Conservation (phyloP, 2,888 invertebrate genomes). For the Dynastes maya region DNA sequence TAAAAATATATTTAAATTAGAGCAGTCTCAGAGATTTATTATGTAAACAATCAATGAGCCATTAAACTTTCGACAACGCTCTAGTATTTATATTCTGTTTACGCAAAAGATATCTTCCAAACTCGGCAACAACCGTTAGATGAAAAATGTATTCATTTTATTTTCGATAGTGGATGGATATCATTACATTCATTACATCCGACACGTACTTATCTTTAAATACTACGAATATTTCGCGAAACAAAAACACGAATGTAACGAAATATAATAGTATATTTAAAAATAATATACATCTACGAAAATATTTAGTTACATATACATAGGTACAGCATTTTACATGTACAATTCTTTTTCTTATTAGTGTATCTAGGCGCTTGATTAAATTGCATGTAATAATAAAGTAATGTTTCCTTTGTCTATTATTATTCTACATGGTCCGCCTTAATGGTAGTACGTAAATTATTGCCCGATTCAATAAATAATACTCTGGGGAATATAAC, state of each 20-base stretch:
- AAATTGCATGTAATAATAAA: neutral
- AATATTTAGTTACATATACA: slow-evolving; percentile 32
- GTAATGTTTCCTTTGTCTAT: neutral
- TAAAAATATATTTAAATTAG: too few species aligned
- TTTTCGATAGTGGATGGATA: too few species aligned
- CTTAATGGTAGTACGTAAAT: neutral
- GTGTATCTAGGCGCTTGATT: slow-evolving; percentile 1
- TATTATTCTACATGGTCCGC: neutral
- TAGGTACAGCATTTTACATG: slow-evolving; percentile 7
- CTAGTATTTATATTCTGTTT: too few species aligned
- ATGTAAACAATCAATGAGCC: too few species aligned
- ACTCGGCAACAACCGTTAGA: too few species aligned
- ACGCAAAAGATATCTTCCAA: too few species aligned
- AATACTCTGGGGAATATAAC: neutral
- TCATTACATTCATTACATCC: too few species aligned
- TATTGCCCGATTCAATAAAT: neutral
- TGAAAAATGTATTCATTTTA: too few species aligned
- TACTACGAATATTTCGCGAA: neutral
- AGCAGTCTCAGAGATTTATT: too few species aligned
- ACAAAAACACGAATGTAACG: slow-evolving; percentile 26
- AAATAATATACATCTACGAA: slow-evolving; percentile 43
- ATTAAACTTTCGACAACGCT: too few species aligned
- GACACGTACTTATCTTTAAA: too few species aligned
- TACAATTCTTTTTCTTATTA: neutral
- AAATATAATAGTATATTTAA: slow-evolving; percentile 47